phyloP scores from a whole-genome alignment of 30 jellyfish, hydroid and myxozoan species.

The Aurelia aurita complex sp. Pacific region DNA sequence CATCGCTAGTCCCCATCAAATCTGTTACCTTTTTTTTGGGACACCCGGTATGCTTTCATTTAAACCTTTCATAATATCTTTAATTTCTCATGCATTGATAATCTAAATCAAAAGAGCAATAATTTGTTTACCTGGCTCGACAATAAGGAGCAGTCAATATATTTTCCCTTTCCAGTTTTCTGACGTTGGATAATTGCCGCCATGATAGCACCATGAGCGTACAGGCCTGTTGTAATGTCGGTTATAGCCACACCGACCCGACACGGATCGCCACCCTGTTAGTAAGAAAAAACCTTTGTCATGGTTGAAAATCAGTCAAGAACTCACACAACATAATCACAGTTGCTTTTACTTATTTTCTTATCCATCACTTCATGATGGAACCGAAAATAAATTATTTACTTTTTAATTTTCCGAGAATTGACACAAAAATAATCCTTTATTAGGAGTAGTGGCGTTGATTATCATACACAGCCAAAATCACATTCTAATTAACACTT shows the following conservation, averaged over 20 bases:
- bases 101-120: neutral
- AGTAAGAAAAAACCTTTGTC: neutral
- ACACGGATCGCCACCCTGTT: constrained; percentile 62
- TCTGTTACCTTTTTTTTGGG: too few species aligned
- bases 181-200: constrained; percentile 46
- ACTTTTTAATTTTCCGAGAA: too few species aligned
- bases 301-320: neutral
- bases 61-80: too few species aligned
- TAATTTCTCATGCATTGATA: too few species aligned
- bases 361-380: too few species aligned
- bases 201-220: constrained; percentile 62
- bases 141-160: constrained; percentile 49
- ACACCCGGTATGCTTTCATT: too few species aligned
- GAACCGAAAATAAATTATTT: too few species aligned
- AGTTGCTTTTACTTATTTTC: neutral
- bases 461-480: too few species aligned
- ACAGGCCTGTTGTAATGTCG: constrained; percentile 60
- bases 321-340: neutral
- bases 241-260: constrained; percentile 66
- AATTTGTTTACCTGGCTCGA: constrained; percentile 38
- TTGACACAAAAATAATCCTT: too few species aligned
- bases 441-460: too few species aligned
- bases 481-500: too few species aligned
- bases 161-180: constrained; percentile 42
- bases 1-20: too few species aligned